Conservation (phyloP, 2,888 invertebrate species). For the Acanthosepion lycidas region DNA sequence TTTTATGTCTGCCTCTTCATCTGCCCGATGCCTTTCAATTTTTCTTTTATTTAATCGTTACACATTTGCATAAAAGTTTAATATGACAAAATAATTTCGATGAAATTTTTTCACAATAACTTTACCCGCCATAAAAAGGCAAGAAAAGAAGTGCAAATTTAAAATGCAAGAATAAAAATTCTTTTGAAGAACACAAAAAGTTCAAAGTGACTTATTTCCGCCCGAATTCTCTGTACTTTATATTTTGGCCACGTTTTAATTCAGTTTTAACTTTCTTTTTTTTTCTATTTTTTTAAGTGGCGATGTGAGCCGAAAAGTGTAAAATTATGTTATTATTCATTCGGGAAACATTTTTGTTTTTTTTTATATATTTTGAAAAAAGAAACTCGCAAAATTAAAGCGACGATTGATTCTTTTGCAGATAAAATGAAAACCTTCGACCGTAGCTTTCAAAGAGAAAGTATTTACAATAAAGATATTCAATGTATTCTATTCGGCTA, state of each 20-base stretch:
- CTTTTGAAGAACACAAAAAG: neutral
- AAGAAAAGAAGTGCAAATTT: neutral
- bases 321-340: neutral
- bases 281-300: neutral
- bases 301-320: neutral
- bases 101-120: neutral
- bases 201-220: neutral
- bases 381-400: neutral
- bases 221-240: neutral
- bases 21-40: too few species aligned
- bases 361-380: neutral
- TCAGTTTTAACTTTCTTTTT: neutral
- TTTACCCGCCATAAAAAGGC: neutral
- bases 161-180: neutral
- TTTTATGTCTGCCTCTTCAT: too few species aligned
- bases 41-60: neutral
- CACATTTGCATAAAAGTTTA: slow-evolving; percentile 33
- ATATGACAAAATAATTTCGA: neutral
- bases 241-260: neutral
- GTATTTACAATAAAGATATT: too few species aligned
- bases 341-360: neutral
- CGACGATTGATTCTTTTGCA: neutral
- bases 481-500: too few species aligned
- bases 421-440: neutral
- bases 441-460: neutral